Conservation (phyloP, 1,140 invertebrate genomes). For the Aricia agestis region DNA sequence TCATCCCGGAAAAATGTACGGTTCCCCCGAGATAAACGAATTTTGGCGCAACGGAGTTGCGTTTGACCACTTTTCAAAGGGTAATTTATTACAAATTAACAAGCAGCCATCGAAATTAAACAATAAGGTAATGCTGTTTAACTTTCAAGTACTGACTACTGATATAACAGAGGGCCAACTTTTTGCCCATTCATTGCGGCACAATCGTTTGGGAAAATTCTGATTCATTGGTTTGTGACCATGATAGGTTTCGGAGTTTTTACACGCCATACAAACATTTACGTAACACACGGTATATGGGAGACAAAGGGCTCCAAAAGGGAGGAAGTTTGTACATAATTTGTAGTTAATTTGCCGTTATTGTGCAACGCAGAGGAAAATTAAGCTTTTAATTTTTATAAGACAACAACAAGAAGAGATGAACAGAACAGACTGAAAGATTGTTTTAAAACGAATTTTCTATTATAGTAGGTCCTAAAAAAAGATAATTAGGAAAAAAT, state of each 20-base stretch:
- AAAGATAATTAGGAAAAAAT: too few relatives aligned
- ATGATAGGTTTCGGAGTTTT: not conserved
- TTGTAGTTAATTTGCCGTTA: too few relatives aligned
- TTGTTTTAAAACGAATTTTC: too few relatives aligned
- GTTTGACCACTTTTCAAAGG: too few relatives aligned
- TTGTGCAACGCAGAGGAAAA: too few relatives aligned
- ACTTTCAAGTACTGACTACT: slow-evolving; percentile 6
- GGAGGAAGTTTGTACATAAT: not conserved
- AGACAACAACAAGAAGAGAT: too few relatives aligned
- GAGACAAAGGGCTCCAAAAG: not conserved
- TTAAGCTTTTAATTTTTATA: too few relatives aligned
- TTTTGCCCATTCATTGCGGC: slow-evolving; percentile 3
- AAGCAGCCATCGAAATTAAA: not conserved
- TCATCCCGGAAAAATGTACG: too few relatives aligned
- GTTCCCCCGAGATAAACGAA: too few relatives aligned
- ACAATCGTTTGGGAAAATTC: slow-evolving; percentile 14
- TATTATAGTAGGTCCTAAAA: too few relatives aligned
- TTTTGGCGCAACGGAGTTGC: too few relatives aligned
- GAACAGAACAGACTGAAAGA: too few relatives aligned
- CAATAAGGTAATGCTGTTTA: not conserved
- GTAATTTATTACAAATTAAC: not conserved
- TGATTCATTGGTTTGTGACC: slow-evolving; percentile 15
- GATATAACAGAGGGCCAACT: not conserved
- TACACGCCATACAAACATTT: not conserved
- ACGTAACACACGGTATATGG: not conserved